A percentile compares a stretch with the other conserved stretches of the same genome.
Conservation (phyloP, 1,140 invertebrate species). For the Venturia canescens region DNA sequence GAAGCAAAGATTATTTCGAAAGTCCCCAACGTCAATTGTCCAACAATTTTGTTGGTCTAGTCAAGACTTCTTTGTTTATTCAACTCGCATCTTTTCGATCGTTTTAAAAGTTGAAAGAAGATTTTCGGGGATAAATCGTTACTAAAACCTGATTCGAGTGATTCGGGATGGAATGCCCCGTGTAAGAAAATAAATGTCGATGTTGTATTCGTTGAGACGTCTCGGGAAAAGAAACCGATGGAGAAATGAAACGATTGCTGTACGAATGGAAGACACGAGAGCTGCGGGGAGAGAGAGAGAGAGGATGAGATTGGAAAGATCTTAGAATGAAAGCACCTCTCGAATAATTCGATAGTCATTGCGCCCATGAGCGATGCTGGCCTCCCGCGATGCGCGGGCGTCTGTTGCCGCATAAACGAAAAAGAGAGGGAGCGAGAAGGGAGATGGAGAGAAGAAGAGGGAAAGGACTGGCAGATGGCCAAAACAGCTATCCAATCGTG, state of each 20-base stretch:
- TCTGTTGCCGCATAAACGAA: constrained; percentile 7
- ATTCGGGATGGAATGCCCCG: too few species aligned
- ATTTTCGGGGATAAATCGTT: too few species aligned
- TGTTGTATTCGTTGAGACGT: background rate
- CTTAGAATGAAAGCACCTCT: background rate
- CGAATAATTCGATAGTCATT: constrained; percentile 46
- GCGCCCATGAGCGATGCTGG: constrained; percentile 13
- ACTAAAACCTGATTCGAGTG: too few species aligned
- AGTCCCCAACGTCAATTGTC: too few species aligned
- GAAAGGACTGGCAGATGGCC: constrained; percentile 47
- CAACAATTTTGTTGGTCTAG: too few species aligned
- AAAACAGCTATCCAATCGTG: constrained; percentile 46
- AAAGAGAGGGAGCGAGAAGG: background rate
- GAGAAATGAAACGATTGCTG: background rate
- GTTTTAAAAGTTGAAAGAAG: too few species aligned
- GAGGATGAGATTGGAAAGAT: background rate
- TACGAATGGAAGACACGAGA: background rate
- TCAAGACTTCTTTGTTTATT: too few species aligned
- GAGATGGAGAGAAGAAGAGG: constrained; percentile 8
- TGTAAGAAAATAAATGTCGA: background rate
- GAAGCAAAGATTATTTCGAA: too few species aligned
- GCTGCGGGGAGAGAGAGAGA: background rate
- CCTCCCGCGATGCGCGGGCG: constrained; percentile 11
- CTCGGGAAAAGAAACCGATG: background rate
- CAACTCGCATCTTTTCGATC: too few species aligned